Percentiles rank a stretch among this genome's conserved stretches.
Evolutionary conservation across 1,140 invertebrate species (phyloP).

Genomic region (Bombus vancouverensis): DNA sequence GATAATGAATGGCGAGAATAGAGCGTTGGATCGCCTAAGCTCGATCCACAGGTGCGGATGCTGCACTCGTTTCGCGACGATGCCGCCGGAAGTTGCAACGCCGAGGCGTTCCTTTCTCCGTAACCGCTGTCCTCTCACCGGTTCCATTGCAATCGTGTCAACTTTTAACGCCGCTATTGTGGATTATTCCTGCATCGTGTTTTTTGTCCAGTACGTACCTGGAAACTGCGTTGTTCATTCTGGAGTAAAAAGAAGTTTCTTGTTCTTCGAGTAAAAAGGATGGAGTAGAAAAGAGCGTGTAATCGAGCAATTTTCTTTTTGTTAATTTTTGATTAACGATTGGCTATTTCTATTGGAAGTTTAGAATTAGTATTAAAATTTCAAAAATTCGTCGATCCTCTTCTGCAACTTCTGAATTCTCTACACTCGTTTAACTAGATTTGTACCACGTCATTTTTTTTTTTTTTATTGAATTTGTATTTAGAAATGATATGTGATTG

Average conservation of each 20-base stretch:
- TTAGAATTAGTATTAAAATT: too few species aligned
- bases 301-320: not conserved
- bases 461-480: too few species aligned
- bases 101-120: constrained; percentile 33
- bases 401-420: not conserved
- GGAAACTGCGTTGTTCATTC: not conserved
- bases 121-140: not conserved
- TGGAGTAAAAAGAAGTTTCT: too few species aligned
- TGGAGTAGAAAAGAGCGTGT: not conserved
- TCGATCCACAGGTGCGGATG: constrained; percentile 49
- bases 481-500: too few species aligned
- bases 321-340: not conserved
- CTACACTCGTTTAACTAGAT: too few species aligned
- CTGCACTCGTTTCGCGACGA: constrained; percentile 46
- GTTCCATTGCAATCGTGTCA: not conserved
- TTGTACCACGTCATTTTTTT: too few species aligned
- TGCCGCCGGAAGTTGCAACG: constrained; percentile 47
- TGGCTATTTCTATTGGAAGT: too few species aligned
- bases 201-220: not conserved
- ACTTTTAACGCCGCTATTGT: not conserved
- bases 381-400: not conserved
- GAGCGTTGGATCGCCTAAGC: constrained; percentile 36
- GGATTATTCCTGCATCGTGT: not conserved
- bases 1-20: constrained; percentile 63
- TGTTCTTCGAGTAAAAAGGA: too few species aligned